phyloP scores from a whole-genome alignment of 2,113 vertebrate species.

The Tympanuchus pallidicinctus region DNA sequence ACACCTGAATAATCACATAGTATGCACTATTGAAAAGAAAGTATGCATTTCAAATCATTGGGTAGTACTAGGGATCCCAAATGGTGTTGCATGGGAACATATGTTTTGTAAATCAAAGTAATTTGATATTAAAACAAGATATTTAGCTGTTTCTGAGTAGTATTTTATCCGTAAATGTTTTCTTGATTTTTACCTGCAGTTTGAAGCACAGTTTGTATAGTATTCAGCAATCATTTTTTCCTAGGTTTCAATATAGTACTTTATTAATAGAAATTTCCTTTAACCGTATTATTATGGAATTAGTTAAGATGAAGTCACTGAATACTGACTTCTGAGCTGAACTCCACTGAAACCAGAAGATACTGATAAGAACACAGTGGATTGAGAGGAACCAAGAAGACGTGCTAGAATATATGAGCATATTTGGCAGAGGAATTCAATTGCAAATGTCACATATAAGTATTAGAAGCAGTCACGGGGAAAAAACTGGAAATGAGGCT shows the following conservation, averaged over 20 bases:
- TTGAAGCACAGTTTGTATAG: not conserved
- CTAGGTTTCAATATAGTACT: not conserved
- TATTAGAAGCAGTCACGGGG: not conserved
- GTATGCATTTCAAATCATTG: slow-evolving; percentile 11
- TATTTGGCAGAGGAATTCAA: not conserved
- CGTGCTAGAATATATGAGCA: not conserved
- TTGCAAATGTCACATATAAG: not conserved
- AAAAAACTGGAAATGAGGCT: not conserved
- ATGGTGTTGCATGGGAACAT: not conserved
- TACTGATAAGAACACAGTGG: not conserved
- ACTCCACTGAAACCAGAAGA: not conserved
- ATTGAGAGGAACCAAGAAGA: not conserved
- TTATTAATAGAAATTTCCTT: not conserved
- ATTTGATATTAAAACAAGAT: slow-evolving; percentile 24
- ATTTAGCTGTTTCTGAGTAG: not conserved
- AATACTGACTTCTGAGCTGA: not conserved
- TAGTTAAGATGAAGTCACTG: not conserved
- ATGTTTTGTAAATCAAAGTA: not conserved
- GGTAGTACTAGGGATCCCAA: slow-evolving; percentile 15
- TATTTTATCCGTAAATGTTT: not conserved
- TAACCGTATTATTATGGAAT: not conserved
- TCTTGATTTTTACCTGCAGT: not conserved
- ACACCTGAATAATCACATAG: not conserved
- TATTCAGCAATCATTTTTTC: not conserved
- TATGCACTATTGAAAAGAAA: not conserved